Evolutionary conservation across 2,113 vertebrate species (phyloP), one percentile per base, ranked within the genome.

Genomic region (Strix aluco): DNA sequence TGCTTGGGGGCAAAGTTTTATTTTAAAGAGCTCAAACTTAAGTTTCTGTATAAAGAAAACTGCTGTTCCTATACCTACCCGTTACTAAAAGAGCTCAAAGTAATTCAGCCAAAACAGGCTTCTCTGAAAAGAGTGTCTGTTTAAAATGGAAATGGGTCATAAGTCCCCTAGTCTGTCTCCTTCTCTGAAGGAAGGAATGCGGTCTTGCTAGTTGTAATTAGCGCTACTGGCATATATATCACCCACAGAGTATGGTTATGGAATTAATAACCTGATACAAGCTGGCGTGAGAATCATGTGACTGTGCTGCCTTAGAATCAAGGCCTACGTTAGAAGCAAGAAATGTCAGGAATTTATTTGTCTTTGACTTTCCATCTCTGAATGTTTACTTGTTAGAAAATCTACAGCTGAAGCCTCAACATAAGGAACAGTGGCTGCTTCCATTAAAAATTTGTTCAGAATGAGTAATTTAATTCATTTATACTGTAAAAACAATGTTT

Each of bases 131-230:
- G 2, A 73, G 17, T 12, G 6, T 36, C 96, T 96, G 34, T 85
- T 97, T 96, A 93, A 93, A 94, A 95, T 95, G 93, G 84, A 97
- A 96, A 86, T 46, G 17, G 91, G 96, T 95, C 92, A 85, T 69
- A 92, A 87, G 77, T 69, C 79, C 58, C 87, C 90, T 61, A 59
- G 94, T 82, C 61, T 2, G 0, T 58, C 86, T 78, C 72, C 85
- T 74, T 47, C 95, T 94, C 75, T 51, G 77, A 95, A 77, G 83
- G 61, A 90, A 94, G 86, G 95, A 97, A 96, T 96, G 95, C 1
- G 0, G 95, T 75, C 83, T 62, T 79, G 40, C 95, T 63, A 49
- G 88, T 82, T 79, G 77, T 89, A 92, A 94, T 95, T 94, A 96
- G 73, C 13, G 1, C 84, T 94, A 63, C 69, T 91, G 94, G 95